A percentile compares a stretch with the other conserved stretches of the same genome.
Conservation (phyloP, 1,140 invertebrate species). For the Zaprionus tsacasi region DNA sequence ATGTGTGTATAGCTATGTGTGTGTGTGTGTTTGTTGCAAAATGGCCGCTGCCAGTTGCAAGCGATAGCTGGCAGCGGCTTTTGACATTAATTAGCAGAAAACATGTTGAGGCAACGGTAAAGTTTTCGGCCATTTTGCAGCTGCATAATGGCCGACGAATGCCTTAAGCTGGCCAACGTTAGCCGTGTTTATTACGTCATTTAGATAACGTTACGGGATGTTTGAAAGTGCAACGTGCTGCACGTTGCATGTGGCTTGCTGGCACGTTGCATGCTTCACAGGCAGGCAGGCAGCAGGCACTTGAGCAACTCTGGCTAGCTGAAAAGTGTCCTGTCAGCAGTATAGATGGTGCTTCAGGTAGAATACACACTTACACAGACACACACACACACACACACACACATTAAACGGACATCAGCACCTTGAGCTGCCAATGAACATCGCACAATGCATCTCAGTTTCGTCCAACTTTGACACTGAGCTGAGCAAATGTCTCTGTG, state of each 20-base stretch:
- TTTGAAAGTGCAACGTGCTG: not conserved
- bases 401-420: conserved; percentile 16
- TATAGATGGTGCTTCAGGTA: conserved; percentile 17
- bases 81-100: conserved; percentile 80
- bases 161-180: conserved; percentile 26
- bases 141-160: conserved; percentile 52
- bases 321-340: conserved; percentile 37
- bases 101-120: conserved; percentile 59
- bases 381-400: not conserved
- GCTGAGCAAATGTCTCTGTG: not conserved
- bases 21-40: conserved; percentile 43
- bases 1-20: not conserved
- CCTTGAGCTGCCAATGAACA: conserved; percentile 28
- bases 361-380: not conserved
- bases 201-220: conserved; percentile 30
- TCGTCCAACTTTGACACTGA: conserved; percentile 15
- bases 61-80: conserved; percentile 53
- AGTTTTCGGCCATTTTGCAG: conserved; percentile 66
- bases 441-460: conserved; percentile 14
- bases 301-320: not conserved
- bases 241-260: conserved; percentile 5
- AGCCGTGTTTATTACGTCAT: conserved; percentile 62
- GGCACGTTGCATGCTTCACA: not conserved
- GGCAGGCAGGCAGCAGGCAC: not conserved
- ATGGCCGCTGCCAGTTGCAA: conserved; percentile 42